phyloP scores from a whole-genome alignment of 2,797 vertebrate genomes.

The Telmatherina bonti region DNA sequence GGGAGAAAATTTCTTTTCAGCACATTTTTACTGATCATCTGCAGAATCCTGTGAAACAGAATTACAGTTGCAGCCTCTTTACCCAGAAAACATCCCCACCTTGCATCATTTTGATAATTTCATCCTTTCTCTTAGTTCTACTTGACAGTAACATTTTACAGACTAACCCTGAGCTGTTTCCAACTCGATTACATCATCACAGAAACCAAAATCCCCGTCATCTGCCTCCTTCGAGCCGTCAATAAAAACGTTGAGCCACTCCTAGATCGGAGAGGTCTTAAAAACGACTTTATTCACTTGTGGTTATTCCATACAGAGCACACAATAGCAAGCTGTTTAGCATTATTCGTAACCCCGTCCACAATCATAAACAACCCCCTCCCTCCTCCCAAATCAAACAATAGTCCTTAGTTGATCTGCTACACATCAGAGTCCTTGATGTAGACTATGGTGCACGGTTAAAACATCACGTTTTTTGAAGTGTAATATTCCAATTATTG shows the following conservation, averaged over 20 bases:
- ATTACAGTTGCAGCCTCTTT: too few species aligned
- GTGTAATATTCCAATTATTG: conserved; percentile 76
- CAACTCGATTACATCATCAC: neutral
- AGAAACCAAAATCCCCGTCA: conserved; percentile 11
- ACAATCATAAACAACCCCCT: conserved; percentile 61
- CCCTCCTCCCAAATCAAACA: conserved; percentile 66
- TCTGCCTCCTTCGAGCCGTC: conserved; percentile 19
- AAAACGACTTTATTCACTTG: conserved; percentile 87
- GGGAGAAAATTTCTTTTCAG: neutral
- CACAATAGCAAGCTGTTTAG: conserved; percentile 75
- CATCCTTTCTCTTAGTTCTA: neutral
- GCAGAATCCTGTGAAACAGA: neutral
- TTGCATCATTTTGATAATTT: neutral
- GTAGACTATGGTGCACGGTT: conserved; percentile 68
- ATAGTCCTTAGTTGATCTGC: conserved; percentile 56
- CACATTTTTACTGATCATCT: neutral
- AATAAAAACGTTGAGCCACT: conserved; percentile 81
- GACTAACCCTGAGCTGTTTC: neutral
- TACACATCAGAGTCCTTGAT: conserved; percentile 59
- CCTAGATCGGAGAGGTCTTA: conserved; percentile 80
- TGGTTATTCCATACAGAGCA: conserved; percentile 87
- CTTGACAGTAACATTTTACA: neutral
- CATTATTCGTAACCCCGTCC: conserved; percentile 67
- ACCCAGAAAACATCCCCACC: neutral
- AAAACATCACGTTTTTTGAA: conserved; percentile 71